phyloP scores from a whole-genome alignment of 2,797 vertebrate species.

The Serranus cabrilla region DNA sequence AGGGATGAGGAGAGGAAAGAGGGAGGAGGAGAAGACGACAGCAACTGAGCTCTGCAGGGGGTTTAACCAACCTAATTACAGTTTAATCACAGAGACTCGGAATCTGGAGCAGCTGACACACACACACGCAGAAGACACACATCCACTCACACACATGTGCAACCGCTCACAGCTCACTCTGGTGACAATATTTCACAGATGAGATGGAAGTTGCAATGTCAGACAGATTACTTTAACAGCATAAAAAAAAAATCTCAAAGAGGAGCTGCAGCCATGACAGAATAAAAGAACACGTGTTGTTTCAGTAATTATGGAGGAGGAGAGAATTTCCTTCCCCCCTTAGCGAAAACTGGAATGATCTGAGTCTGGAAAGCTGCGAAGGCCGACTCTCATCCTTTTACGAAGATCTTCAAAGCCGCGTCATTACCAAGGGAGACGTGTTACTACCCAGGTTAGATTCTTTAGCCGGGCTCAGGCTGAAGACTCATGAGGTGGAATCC shows the following conservation, averaged over 20 bases:
- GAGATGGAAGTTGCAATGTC: constrained; percentile 76
- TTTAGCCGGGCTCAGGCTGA: constrained; percentile 46
- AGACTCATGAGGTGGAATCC: constrained; percentile 42
- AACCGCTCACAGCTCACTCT: constrained; percentile 57
- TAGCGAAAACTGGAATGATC: constrained; percentile 49
- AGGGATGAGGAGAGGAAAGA: constrained; percentile 58
- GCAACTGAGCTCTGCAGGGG: constrained; percentile 82
- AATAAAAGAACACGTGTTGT: constrained; percentile 65
- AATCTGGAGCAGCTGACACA: constrained; percentile 82
- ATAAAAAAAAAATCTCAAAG: constrained; percentile 50
- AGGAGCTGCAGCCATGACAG: constrained; percentile 54
- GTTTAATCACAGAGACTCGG: constrained; percentile 84
- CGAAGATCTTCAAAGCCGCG: constrained; percentile 67
- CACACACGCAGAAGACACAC: constrained; percentile 47
- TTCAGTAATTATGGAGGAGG: constrained; percentile 74
- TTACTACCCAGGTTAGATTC: constrained; percentile 56
- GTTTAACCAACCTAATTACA: constrained; percentile 87
- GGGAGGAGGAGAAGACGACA: constrained; percentile 68
- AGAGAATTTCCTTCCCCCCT: constrained; percentile 54
- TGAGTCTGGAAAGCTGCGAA: constrained; percentile 64
- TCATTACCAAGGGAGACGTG: constrained; percentile 62
- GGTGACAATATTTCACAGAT: constrained; percentile 67
- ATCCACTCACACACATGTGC: constrained; percentile 48
- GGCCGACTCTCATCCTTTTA: constrained; percentile 60
- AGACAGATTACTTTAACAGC: constrained; percentile 71